Conservation (phyloP, 2,113 vertebrate genomes). For the Dermatemys mawii region DNA sequence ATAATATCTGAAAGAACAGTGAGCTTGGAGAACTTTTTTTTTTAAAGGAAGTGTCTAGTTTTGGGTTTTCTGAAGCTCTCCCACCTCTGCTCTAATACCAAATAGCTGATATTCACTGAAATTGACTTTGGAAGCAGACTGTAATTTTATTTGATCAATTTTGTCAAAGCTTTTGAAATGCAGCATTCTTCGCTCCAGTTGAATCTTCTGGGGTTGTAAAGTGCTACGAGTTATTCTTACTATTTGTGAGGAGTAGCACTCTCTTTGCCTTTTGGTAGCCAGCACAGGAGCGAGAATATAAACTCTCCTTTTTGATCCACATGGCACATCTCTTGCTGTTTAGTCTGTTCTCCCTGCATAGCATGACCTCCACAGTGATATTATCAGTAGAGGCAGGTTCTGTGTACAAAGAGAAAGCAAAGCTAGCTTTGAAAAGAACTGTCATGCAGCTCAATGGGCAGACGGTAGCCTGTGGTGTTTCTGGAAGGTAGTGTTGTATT, state of each 20-base stretch:
- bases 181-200: background rate
- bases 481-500: background rate
- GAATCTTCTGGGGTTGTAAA: background rate
- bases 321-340: background rate
- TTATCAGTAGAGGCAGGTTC: rapidly evolving
- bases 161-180: background rate
- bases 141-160: background rate
- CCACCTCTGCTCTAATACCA: background rate
- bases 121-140: background rate
- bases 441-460: background rate
- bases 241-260: background rate
- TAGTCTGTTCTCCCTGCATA: background rate
- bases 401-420: background rate
- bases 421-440: background rate
- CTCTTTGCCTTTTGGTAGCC: background rate
- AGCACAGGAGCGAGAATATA: background rate
- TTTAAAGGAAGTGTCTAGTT: background rate
- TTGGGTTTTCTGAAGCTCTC: background rate
- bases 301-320: background rate
- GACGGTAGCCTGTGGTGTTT: background rate
- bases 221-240: background rate
- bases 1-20: background rate
- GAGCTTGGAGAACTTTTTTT: background rate
- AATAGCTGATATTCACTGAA: background rate
- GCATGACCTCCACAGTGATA: background rate